phyloP scores from a whole-genome alignment of 64 coral and sea anemone genomes.

The Montipora sp. region DNA sequence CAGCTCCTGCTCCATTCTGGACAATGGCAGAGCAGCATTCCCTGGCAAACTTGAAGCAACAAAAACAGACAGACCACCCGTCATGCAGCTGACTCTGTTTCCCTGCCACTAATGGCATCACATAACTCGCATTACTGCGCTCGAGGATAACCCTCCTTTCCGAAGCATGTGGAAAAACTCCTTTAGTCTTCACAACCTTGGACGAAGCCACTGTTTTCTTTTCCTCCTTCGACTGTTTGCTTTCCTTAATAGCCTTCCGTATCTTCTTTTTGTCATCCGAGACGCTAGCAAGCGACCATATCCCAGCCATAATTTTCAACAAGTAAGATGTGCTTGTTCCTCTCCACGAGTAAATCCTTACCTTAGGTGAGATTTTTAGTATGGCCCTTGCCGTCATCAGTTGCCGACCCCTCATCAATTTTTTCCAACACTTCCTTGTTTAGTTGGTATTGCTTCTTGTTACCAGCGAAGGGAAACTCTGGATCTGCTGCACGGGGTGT shows the following conservation, averaged over 20 bases:
- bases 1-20: background rate
- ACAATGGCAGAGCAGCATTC: constrained; percentile 6
- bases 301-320: constrained; percentile 3
- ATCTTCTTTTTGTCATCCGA: constrained; percentile 16
- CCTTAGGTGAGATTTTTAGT: background rate
- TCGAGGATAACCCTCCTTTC: constrained; percentile 37
- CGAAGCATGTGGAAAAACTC: constrained; percentile 2
- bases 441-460: background rate
- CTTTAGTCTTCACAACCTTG: background rate
- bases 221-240: background rate
- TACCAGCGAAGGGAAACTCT: background rate
- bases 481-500: constrained; percentile 6
- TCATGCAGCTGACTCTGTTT: background rate
- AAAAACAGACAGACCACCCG: constrained; percentile 10
- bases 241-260: background rate
- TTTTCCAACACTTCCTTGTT: background rate
- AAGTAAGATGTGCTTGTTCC: constrained; percentile 13
- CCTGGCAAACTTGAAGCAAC: constrained; percentile 16
- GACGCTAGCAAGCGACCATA: background rate
- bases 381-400: background rate
- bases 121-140: background rate
- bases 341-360: constrained; percentile 6
- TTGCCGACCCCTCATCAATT: background rate
- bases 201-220: background rate
- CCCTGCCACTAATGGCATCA: background rate